A percentile compares a stretch with the other conserved stretches of the same genome.
These are phyloP conservation scores for Sylvilagus floridanus DNA, from an alignment of 2,797 vertebrate species.

Conservation along the genomic window DNA sequence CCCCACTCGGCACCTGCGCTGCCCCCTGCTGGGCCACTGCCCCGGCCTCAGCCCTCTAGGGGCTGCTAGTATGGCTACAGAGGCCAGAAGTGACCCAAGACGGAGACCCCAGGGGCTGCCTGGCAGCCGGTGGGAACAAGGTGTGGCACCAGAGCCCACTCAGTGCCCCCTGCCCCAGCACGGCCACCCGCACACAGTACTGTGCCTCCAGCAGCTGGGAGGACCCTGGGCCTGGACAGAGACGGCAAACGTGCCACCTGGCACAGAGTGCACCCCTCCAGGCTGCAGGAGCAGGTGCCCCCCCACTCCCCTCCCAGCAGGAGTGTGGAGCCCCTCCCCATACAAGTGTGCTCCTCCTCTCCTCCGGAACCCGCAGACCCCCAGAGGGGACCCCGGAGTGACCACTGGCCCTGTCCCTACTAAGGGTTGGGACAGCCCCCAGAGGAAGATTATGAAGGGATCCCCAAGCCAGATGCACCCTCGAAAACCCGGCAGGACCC, in stretches of 20 bases:
- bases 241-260: no score
- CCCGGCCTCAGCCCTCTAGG: not conserved
- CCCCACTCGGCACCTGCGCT: not conserved
- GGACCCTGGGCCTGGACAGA: not conserved
- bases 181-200: fast-evolving
- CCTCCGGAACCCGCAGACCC: not conserved
- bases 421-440: not conserved
- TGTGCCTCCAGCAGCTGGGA: not conserved
- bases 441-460: fast-evolving
- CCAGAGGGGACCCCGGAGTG: not conserved
- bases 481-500: not conserved
- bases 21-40: not conserved
- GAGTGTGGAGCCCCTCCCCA: not conserved
- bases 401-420: not conserved
- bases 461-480: not conserved
- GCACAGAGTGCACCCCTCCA: no score
- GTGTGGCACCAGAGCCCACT: not conserved
- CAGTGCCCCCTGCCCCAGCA: not conserved
- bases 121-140: not conserved
- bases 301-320: not conserved
- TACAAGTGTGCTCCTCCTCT: not conserved
- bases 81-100: not conserved
- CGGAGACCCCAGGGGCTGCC: not conserved
- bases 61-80: not conserved
- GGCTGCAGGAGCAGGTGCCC: not conserved